phyloP scores from a whole-genome alignment of 1,140 invertebrate species.

The Magallana gigas region DNA sequence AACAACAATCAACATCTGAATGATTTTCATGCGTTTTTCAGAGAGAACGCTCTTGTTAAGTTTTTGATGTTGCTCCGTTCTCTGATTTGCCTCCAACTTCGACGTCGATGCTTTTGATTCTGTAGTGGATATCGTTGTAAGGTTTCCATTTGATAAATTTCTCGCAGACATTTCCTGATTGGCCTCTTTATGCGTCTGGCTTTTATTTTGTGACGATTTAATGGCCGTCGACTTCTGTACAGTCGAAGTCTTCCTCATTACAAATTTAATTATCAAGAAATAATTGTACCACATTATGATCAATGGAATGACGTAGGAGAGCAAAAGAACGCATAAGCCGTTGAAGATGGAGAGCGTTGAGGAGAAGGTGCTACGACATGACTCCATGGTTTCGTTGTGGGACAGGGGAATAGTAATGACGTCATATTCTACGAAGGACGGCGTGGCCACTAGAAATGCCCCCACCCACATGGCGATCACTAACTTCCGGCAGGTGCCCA shows the following conservation, averaged over 20 bases:
- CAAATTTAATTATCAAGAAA: slow-evolving; percentile 53
- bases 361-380: slow-evolving; percentile 49
- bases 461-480: slow-evolving; percentile 55
- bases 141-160: not conserved
- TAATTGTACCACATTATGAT: slow-evolving; percentile 59
- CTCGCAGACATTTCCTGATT: not conserved
- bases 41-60: slow-evolving; percentile 38
- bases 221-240: not conserved
- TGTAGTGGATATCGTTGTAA: not conserved
- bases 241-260: slow-evolving; percentile 48
- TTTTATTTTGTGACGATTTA: not conserved
- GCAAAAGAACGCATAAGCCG: slow-evolving; percentile 56
- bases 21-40: slow-evolving; percentile 58
- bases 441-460: slow-evolving; percentile 48
- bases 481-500: slow-evolving; percentile 8
- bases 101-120: not conserved
- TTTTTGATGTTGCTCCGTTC: not conserved
- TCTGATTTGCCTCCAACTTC: not conserved
- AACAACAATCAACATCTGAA: slow-evolving; percentile 69
- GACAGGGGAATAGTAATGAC: not conserved
- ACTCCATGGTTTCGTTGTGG: slow-evolving; percentile 31
- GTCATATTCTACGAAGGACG: slow-evolving; percentile 58
- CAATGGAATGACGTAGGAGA: slow-evolving; percentile 60
- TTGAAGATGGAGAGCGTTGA: slow-evolving; percentile 49
- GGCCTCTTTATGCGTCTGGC: not conserved